These are phyloP conservation scores for Drosophila prostipennis DNA, from an alignment of 2,888 invertebrate species.

Conservation along the genomic window DNA sequence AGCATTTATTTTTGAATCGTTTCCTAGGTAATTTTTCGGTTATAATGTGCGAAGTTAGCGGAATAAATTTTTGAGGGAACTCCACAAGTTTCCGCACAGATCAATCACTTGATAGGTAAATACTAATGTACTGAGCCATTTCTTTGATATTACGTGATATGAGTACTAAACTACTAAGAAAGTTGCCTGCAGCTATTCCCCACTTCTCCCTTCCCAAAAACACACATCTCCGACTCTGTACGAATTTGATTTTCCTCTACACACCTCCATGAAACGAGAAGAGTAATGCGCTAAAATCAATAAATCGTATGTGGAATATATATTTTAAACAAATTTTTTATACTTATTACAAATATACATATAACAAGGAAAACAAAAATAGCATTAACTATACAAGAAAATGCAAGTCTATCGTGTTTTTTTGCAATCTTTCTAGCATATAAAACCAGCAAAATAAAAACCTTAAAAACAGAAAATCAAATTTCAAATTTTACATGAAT, in stretches of 20 bases:
- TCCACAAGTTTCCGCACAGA: constrained; percentile 16
- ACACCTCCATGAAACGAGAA: constrained; percentile 34
- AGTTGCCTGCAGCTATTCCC: constrained; percentile 67
- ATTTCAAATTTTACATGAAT: constrained; percentile 56
- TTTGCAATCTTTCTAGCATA: constrained; percentile 60
- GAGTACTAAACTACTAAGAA: constrained; percentile 63
- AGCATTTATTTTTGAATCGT: constrained; percentile 34
- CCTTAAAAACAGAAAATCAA: constrained; percentile 35
- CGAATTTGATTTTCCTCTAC: constrained; percentile 65
- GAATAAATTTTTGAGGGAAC: constrained; percentile 15
- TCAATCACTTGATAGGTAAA: constrained; percentile 44
- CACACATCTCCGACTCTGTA: constrained; percentile 40
- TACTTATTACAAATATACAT: constrained; percentile 74
- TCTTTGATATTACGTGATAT: constrained; percentile 78
- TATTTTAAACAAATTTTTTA: constrained; percentile 72
- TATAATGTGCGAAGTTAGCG: constrained; percentile 20
- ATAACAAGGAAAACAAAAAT: constrained; percentile 46
- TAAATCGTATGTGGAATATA: constrained; percentile 50
- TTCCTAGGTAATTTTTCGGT: constrained; percentile 44
- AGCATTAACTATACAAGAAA: constrained; percentile 63
- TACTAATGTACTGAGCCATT: constrained; percentile 72
- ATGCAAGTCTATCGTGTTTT: constrained; percentile 54
- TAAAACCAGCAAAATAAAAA: constrained; percentile 2
- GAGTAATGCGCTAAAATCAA: constrained; percentile 44
- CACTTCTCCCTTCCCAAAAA: constrained; percentile 6